Conservation (phyloP, 2,888 invertebrate species). For the Euspilapteryx auroguttella region DNA sequence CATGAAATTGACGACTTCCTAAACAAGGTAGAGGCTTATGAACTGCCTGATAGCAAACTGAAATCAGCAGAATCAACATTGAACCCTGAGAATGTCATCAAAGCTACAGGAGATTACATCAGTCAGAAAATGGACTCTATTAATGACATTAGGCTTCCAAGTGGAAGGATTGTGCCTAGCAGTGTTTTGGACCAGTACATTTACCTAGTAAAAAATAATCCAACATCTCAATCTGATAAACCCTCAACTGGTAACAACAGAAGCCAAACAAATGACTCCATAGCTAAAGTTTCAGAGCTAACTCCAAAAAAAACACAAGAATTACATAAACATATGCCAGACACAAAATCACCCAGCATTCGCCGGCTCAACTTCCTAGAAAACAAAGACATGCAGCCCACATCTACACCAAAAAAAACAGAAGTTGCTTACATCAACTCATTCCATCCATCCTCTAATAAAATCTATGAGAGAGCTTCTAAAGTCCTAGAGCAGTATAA, state of each 20-base stretch:
- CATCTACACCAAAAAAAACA: slow-evolving; percentile 38
- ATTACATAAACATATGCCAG: slow-evolving; percentile 10
- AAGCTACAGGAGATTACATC: slow-evolving; percentile 40
- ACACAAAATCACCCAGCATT: slow-evolving; percentile 26
- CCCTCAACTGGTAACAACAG: not conserved
- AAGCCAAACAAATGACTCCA: not conserved
- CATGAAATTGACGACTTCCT: slow-evolving; percentile 53
- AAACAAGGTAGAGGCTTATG: slow-evolving; percentile 44
- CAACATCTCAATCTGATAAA: slow-evolving; percentile 15
- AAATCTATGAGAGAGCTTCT: slow-evolving; percentile 41
- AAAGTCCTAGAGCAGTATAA: slow-evolving; percentile 47
- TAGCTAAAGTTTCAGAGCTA: not conserved
- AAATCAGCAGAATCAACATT: slow-evolving; percentile 16
- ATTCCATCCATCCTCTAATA: slow-evolving; percentile 41
- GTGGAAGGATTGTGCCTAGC: slow-evolving; percentile 30
- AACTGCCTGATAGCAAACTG: slow-evolving; percentile 31
- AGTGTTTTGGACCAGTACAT: slow-evolving; percentile 44
- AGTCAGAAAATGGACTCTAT: slow-evolving; percentile 29
- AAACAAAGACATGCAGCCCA: slow-evolving; percentile 35
- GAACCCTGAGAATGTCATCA: slow-evolving; percentile 35
- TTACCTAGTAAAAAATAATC: slow-evolving; percentile 37
- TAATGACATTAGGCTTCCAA: slow-evolving; percentile 26
- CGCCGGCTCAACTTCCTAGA: slow-evolving; percentile 36
- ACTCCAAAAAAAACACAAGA: slow-evolving; percentile 11
- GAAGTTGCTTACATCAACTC: slow-evolving; percentile 18